Percentiles rank a stretch among this genome's conserved stretches.
Evolutionary conservation across 2,113 vertebrate genomes (phyloP).

Genomic region (Gallinago paraguaiae): DNA sequence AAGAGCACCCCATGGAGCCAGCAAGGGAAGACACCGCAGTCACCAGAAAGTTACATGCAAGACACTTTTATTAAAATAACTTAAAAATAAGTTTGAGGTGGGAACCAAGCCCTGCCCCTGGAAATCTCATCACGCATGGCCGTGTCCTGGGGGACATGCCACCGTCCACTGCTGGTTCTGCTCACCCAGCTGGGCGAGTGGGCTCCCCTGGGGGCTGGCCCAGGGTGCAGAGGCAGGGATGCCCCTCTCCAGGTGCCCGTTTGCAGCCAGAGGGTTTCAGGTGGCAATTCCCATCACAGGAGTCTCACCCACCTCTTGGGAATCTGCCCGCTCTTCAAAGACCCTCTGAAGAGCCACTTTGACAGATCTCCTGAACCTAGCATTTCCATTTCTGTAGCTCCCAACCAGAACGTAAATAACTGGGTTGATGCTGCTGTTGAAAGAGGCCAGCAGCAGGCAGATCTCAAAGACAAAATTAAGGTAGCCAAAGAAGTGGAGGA

Average conservation of each 20-base stretch:
- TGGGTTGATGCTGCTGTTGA: background rate
- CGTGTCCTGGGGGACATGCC: rapidly evolving
- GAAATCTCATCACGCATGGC: rapidly evolving
- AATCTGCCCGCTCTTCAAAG: constrained; percentile 12
- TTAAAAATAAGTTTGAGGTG: background rate
- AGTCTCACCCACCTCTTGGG: background rate
- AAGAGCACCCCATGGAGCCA: background rate
- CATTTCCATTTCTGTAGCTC: background rate
- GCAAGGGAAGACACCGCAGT: background rate
- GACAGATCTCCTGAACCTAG: background rate
- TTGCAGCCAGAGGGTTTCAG: background rate
- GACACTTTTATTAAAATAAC: background rate
- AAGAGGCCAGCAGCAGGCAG: background rate
- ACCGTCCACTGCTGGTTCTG: rapidly evolving
- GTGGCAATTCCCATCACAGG: background rate
- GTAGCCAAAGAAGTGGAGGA: background rate
- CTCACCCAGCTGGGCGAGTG: background rate
- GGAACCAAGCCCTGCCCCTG: background rate
- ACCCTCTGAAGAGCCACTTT: constrained; percentile 25
- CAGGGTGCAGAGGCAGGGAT: background rate
- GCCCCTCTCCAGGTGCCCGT: background rate
- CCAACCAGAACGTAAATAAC: constrained; percentile 4
- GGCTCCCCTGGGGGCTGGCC: background rate
- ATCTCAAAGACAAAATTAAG: background rate
- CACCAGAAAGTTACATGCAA: background rate